Conservation (phyloP, 53 echinoderm and acorn worm genomes). For the Holothuria scabra region DNA sequence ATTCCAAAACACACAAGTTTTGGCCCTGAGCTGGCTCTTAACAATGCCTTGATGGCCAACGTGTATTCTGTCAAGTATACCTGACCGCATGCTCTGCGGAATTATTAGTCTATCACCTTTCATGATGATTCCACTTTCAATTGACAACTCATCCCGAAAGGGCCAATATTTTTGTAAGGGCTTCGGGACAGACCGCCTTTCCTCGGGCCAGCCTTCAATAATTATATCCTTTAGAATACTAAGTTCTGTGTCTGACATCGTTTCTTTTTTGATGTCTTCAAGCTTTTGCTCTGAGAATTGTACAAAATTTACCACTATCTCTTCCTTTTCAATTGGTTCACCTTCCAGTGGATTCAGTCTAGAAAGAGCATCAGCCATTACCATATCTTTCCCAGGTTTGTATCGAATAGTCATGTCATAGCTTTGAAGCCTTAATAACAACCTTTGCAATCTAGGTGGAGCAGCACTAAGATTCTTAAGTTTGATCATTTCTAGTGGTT, state of each 20-base stretch:
- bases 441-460: too few relatives aligned
- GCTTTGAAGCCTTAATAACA: too few relatives aligned
- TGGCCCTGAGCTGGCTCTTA: too few relatives aligned
- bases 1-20: too few relatives aligned
- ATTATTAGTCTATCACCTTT: slow-evolving; percentile 50
- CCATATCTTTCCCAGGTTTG: slow-evolving; percentile 60
- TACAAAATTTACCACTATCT: slow-evolving; percentile 32
- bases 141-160: too few relatives aligned
- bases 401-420: not conserved
- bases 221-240: too few relatives aligned
- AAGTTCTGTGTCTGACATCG: too few relatives aligned
- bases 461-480: too few relatives aligned
- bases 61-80: too few relatives aligned
- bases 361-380: slow-evolving; percentile 70
- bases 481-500: too few relatives aligned
- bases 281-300: too few relatives aligned
- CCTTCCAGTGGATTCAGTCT: slow-evolving; percentile 64
- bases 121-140: slow-evolving; percentile 48
- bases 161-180: slow-evolving; percentile 56
- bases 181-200: slow-evolving; percentile 41
- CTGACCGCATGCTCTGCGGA: not conserved
- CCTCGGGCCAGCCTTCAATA: too few relatives aligned
- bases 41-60: slow-evolving; percentile 16
- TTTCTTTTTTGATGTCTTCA: slow-evolving; percentile 17
- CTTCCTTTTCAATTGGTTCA: not conserved